Evolutionary conservation across 2,888 invertebrate species (phyloP), one percentile per base, ranked within the genome.

Genomic region (Drosophila meridiana): DNA sequence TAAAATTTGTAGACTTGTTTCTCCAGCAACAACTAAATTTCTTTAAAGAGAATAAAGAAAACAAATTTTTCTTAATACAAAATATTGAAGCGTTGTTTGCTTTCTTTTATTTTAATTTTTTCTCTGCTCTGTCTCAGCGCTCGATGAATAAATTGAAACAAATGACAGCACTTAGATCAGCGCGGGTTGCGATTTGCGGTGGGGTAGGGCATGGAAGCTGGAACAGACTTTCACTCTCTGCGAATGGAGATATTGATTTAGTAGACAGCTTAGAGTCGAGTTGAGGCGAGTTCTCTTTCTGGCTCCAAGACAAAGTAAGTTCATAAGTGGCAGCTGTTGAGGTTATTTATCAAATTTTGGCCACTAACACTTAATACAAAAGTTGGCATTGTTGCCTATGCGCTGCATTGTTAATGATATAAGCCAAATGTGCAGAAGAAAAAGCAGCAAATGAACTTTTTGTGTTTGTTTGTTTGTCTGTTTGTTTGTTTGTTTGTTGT

Each of bases 131-230:
- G 78, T 68, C 71, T 53, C 71, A 75, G n/a, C 42, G 76, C 71
- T 72, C 78, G 75, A 78, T 71, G 73, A 71, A 78, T 76, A 84
- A 87, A 87, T 86, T 86, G 86, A 87, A 87, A 85, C 71, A 82
- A 82, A 86, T 88, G 62, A 60, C 74, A 66, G 28, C 52, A 66
- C 66, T 86, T 86, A 67, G 71, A 78, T 84, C 80, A 80, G 60
- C n/a, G 28, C n/a, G 7, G 40, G 45, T 7, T 52, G 34, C 20
- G 34, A 34, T 34, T 50, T 48, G 48, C 2, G 32, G 3, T 43
- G 13, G 48, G 48, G 9, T 14, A 26, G 45, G 14, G 32, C 1
- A 1, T 11, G 55, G 4, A 32, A 13, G 11, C 4, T 42, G 14
- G 9, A 28, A 43, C 58, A 61, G 53, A 62, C 47, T 14, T 11